These are phyloP conservation scores for Arizona elegans DNA, from an alignment of 2,113 vertebrate species.

Conservation along the genomic window DNA sequence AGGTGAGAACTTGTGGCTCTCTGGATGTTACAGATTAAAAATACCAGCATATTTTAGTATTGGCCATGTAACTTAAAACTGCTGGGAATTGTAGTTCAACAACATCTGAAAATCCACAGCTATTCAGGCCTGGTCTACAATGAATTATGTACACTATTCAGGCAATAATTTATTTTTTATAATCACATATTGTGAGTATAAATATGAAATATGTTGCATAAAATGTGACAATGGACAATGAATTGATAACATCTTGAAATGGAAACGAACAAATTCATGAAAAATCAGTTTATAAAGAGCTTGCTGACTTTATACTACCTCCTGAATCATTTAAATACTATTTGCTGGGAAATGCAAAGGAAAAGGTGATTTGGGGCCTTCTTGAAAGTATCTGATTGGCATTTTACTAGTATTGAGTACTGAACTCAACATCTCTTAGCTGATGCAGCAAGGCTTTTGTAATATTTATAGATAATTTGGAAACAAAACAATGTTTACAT, in stretches of 20 bases:
- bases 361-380: not conserved
- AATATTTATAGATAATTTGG: not conserved
- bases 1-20: not conserved
- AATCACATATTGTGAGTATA: not conserved
- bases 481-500: not conserved
- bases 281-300: not conserved
- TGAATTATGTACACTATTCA: not conserved
- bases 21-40: not conserved
- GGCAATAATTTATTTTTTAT: not conserved
- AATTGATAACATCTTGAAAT: not conserved
- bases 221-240: not conserved
- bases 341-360: not conserved
- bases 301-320: not conserved
- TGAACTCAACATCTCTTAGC: not conserved
- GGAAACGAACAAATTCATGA: not conserved
- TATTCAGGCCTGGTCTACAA: not conserved
- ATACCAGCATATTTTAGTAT: not conserved
- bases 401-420: not conserved
- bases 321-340: not conserved
- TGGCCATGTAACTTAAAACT: not conserved
- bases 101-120: not conserved
- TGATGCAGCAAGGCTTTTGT: not conserved
- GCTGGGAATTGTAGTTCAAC: not conserved
- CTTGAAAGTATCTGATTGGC: not conserved
- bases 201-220: not conserved